phyloP scores from a whole-genome alignment of 2,113 vertebrate genomes.

The Corythaeola cristata region DNA sequence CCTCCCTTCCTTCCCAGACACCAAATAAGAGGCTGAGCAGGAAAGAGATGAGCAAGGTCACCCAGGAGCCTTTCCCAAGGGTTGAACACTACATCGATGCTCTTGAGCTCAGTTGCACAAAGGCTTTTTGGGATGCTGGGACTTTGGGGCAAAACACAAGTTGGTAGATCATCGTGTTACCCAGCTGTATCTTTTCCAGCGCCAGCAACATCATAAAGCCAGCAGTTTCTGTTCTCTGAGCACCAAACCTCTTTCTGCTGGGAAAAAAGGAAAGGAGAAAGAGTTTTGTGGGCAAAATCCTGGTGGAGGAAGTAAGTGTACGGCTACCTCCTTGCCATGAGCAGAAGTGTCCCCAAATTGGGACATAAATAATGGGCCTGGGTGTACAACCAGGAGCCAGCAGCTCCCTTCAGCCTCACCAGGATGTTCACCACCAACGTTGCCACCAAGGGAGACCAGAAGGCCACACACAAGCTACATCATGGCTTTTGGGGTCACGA shows the following conservation, averaged over 20 bases:
- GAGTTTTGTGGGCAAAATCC: background rate
- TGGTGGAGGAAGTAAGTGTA: background rate
- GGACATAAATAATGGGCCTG: rapidly evolving
- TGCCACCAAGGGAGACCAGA: background rate
- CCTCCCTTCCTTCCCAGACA: background rate
- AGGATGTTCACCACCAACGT: rapidly evolving
- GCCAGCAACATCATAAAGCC: background rate
- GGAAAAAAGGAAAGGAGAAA: background rate
- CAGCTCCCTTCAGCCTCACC: background rate
- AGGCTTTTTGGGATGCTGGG: background rate
- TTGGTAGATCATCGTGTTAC: background rate
- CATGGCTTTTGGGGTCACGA: background rate
- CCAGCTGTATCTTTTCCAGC: background rate
- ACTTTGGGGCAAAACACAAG: background rate
- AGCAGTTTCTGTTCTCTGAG: background rate
- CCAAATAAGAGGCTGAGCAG: background rate
- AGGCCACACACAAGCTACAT: rapidly evolving
- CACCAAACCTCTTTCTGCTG: background rate
- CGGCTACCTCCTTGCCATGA: background rate
- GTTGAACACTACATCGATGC: rapidly evolving
- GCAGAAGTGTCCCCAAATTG: rapidly evolving
- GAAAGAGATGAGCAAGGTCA: background rate
- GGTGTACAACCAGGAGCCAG: background rate
- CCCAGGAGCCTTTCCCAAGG: background rate
- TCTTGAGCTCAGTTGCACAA: rapidly evolving